Conservation (phyloP, 2,797 vertebrate genomes). For the Scyliorhinus canicula region DNA sequence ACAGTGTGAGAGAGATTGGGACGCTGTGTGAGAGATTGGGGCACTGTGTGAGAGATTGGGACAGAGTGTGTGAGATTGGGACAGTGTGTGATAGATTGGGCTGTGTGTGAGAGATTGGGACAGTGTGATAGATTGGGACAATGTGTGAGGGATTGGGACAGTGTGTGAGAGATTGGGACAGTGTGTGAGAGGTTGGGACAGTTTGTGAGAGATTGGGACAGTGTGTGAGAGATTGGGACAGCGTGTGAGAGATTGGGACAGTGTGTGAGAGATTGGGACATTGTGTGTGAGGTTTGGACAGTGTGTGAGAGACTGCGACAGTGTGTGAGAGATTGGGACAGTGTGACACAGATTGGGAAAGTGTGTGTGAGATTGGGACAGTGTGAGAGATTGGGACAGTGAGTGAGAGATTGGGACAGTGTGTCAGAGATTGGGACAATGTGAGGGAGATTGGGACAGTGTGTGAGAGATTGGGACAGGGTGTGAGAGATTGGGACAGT, state of each 20-base stretch:
- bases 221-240: not conserved
- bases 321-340: too few relatives aligned
- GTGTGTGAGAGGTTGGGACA: not conserved
- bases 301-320: too few relatives aligned
- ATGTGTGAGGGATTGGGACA: not conserved
- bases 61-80: not conserved
- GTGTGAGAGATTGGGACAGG: too few relatives aligned
- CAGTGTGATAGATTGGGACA: not conserved
- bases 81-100: not conserved
- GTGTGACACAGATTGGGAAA: too few relatives aligned
- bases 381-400: too few relatives aligned
- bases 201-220: not conserved
- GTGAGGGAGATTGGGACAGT: too few relatives aligned
- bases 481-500: too few relatives aligned
- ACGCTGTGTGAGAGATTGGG: too few relatives aligned
- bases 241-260: not conserved
- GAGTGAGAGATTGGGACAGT: too few relatives aligned
- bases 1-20: too few relatives aligned
- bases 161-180: not conserved
- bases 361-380: too few relatives aligned
- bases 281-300: not conserved
- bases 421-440: too few relatives aligned
- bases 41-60: not conserved
- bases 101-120: not conserved
- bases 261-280: not conserved